phyloP scores from a whole-genome alignment of 2,113 vertebrate genomes.

The Nipponia nippon region DNA sequence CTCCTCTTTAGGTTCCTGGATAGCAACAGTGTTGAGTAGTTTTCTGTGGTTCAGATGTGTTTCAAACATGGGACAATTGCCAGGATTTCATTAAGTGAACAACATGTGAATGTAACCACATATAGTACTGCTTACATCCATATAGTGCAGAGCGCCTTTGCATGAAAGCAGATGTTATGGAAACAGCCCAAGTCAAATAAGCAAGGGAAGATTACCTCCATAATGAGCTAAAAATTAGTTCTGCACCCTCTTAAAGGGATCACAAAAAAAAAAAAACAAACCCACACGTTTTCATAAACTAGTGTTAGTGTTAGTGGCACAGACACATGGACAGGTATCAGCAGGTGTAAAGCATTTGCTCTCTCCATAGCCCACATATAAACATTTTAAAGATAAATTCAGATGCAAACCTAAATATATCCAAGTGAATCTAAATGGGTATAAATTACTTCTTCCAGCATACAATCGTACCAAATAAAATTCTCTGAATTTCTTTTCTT shows the following conservation, averaged over 20 bases:
- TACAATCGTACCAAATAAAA: neutral
- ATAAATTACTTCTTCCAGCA: conserved; percentile 16
- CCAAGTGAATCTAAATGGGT: conserved; percentile 18
- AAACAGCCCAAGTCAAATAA: conserved; percentile 66
- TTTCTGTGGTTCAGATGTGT: conserved; percentile 56
- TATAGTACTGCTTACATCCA: conserved; percentile 32
- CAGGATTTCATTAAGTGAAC: conserved; percentile 62
- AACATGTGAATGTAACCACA: conserved; percentile 62
- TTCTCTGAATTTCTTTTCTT: neutral
- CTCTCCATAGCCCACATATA: neutral
- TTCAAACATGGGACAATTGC: conserved; percentile 51
- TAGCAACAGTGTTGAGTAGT: neutral
- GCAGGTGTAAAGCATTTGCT: conserved; percentile 35
- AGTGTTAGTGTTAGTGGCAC: neutral
- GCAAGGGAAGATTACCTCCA: conserved; percentile 61
- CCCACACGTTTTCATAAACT: conserved; percentile 11
- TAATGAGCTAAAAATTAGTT: conserved; percentile 66
- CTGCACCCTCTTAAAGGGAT: conserved; percentile 47
- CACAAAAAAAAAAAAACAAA: neutral
- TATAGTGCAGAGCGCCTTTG: conserved; percentile 1
- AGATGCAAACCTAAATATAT: neutral
- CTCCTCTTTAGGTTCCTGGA: conserved; percentile 39
- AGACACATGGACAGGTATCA: neutral
- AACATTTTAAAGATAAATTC: neutral
- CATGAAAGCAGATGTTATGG: conserved; percentile 64